Base-by-base conservation (phyloP, 1,140 invertebrate species). In the Saccostrea glomerata region DNA sequence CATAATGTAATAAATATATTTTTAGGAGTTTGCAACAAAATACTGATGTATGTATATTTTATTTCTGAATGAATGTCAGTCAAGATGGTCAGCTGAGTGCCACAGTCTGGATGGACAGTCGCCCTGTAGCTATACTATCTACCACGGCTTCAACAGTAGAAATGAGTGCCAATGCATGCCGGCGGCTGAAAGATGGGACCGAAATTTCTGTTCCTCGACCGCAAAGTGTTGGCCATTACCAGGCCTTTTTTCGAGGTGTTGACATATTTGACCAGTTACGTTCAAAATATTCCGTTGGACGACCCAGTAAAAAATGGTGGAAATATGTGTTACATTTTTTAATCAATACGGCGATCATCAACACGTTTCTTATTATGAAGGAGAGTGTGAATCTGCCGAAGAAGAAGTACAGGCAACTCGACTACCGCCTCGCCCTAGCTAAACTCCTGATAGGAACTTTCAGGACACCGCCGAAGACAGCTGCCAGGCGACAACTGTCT, bases 351-450 rank as follows among this genome's bases (percentile, higher is more conserved):
- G 30, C 30, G 30, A 36, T 36, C 30, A 36, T 36, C 30, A 36
- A 36, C 30, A 36, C 30, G 7, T 7, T n/a, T 12, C n/a, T 70
- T n/a, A 70, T 70, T n/a, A 70, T 70, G 63, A 70, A 70, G 23
- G 63, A 70, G 15, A 70, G 23, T n/a, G 30, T 36, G 30, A 36
- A 36, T 36, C 30, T 36, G 30, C 30, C 30, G 30, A 36, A 36
- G 30, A 36, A 70, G 66, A 70, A 70, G 66, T 70, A 70, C 25
- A 23, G 66, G 25, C 66, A 23, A n/a, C 63, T 70, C n/a, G 63
- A 70, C 63, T 70, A 20, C 63, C 63, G 63, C 63, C 17, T 70
- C 9, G 15, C 63, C 7, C 63, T 70, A 20, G 63, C 63, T 20
- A 70, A 1, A 9, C 63, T 36, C 30, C 30, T 36, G 30, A 36